Conservation (phyloP, 2,113 vertebrate species). For the Nanger granti region DNA sequence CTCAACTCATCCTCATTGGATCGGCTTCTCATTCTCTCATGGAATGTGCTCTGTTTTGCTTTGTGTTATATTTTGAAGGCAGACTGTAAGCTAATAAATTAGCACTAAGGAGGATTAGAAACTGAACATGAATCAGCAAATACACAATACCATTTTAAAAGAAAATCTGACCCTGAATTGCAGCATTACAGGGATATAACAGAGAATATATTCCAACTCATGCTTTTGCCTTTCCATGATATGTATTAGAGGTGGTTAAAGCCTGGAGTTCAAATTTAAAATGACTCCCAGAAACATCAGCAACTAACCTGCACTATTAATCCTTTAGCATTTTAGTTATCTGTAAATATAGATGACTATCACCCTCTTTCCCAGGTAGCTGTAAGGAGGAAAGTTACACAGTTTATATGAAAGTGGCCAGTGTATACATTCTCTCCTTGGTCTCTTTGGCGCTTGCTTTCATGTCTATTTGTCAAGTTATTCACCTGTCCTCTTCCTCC, state of each 20-base stretch:
- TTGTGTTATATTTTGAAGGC: neutral
- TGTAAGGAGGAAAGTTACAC: neutral
- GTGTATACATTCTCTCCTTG: neutral
- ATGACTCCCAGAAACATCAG: neutral
- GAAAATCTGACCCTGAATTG: neutral
- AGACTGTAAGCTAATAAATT: neutral
- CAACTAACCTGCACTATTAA: neutral
- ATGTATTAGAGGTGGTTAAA: neutral
- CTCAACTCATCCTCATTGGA: neutral
- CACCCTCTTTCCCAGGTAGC: neutral
- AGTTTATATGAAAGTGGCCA: neutral
- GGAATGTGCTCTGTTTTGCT: neutral
- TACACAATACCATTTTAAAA: neutral
- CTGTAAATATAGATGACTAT: neutral
- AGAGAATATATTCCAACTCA: neutral
- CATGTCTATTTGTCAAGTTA: neutral
- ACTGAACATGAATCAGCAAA: neutral
- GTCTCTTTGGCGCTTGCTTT: neutral
- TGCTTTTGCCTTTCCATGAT: neutral
- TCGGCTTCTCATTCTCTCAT: neutral
- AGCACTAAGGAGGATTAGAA: neutral
- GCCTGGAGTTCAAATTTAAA: neutral
- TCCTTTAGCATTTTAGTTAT: neutral
- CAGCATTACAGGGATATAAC: neutral
- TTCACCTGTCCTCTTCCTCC: neutral